Evolutionary conservation across 2,888 invertebrate species (phyloP).

Genomic region (Ganaspis brasiliensis): DNA sequence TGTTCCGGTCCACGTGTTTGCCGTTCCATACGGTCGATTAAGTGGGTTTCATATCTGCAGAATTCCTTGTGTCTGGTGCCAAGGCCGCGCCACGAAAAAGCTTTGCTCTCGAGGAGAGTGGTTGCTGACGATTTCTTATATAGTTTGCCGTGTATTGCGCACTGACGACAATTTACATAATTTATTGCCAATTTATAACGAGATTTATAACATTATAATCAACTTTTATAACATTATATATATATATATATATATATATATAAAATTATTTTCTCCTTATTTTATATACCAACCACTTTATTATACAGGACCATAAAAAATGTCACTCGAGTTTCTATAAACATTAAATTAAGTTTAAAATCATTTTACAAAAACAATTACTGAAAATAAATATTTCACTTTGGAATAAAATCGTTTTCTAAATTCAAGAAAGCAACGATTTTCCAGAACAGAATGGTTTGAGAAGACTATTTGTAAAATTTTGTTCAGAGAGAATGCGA

Average conservation of each 20-base stretch:
- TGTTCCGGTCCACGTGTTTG: slow-evolving; percentile 36
- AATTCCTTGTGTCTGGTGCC: slow-evolving; percentile 52
- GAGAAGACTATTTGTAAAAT: background rate
- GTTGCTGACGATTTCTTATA: slow-evolving; percentile 65
- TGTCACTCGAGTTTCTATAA: background rate
- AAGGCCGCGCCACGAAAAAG: slow-evolving; percentile 59
- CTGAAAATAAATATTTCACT: background rate
- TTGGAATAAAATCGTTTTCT: no score
- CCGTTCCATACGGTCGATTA: slow-evolving; percentile 61
- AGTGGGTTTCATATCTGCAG: slow-evolving; percentile 54
- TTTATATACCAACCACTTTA: background rate
- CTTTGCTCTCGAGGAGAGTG: slow-evolving; percentile 60
- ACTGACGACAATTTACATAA: slow-evolving; percentile 6
- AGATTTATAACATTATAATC: background rate
- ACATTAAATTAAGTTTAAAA: no score
- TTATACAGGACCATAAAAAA: background rate
- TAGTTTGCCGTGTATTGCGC: slow-evolving; percentile 29
- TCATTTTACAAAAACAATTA: no score
- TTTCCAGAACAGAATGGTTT: no score
- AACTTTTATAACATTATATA: background rate
- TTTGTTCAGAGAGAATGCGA: background rate
- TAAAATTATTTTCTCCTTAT: background rate
- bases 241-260: no score
- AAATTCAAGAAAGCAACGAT: no score
- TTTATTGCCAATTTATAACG: slow-evolving; percentile 1